These are phyloP conservation scores for Neodon shergylaensis DNA, from an alignment of 2,113 vertebrate genomes.

Conservation along the genomic window DNA sequence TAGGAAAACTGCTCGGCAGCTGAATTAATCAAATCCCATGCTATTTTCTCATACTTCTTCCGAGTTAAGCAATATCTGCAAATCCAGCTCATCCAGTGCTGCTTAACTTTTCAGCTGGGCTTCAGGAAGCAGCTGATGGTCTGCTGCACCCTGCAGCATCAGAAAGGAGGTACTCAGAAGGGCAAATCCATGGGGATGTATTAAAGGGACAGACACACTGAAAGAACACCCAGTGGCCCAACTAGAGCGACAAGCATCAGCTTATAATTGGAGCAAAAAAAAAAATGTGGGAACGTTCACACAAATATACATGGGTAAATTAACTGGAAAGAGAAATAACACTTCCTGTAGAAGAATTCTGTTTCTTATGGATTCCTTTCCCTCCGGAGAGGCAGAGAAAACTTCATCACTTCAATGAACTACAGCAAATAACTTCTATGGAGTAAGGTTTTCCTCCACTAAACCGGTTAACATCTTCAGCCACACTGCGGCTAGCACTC, in stretches of 20 bases:
- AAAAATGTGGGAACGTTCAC: background rate
- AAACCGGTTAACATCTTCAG: background rate
- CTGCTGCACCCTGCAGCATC: background rate
- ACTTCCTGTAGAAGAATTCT: background rate
- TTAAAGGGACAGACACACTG: background rate
- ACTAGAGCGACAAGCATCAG: background rate
- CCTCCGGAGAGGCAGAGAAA: background rate
- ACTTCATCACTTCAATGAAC: background rate
- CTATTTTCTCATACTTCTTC: slow-evolving; percentile 26
- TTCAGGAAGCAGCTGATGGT: slow-evolving; percentile 8
- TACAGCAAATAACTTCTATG: background rate
- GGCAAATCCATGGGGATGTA: background rate
- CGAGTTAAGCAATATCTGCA: background rate
- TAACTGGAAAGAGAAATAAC: background rate
- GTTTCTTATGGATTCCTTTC: background rate
- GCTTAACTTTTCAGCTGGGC: slow-evolving; percentile 8
- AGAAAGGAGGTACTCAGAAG: background rate
- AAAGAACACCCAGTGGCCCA: background rate
- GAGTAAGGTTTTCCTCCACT: background rate
- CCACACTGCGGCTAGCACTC: background rate
- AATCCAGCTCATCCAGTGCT: background rate
- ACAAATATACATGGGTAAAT: background rate
- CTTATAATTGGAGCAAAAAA: background rate
- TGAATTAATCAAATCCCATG: background rate
- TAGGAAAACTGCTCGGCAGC: slow-evolving; percentile 21